These are phyloP conservation scores for Rhagonycha lutea DNA, from an alignment of 2,888 invertebrate genomes.

Conservation along the genomic window DNA sequence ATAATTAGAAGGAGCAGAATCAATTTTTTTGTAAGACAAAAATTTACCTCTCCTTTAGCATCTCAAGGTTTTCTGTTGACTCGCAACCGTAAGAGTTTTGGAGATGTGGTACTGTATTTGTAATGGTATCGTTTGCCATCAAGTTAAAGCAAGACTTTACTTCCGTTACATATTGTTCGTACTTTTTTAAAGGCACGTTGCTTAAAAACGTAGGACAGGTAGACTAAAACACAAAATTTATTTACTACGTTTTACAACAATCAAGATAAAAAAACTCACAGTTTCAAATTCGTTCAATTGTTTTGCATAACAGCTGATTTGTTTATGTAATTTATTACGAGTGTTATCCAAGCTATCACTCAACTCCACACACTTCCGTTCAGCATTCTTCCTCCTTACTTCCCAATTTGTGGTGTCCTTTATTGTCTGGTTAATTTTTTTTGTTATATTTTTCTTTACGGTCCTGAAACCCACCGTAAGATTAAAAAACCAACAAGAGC, in stretches of 20 bases:
- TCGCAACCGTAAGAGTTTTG: neutral
- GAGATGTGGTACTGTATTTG: neutral
- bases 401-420: constrained; percentile 35
- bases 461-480: constrained; percentile 25
- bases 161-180: constrained; percentile 2
- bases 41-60: constrained; percentile 10
- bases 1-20: no score
- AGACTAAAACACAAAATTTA: neutral
- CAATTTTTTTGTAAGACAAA: neutral
- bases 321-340: constrained; percentile 37
- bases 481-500: neutral
- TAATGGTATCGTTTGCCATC: neutral
- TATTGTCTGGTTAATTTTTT: constrained; percentile 30
- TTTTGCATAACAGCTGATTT: constrained; percentile 37
- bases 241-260: neutral
- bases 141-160: constrained; percentile 7
- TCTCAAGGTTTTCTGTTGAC: constrained; percentile 4
- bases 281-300: constrained; percentile 37
- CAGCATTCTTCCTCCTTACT: constrained; percentile 33
- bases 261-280: constrained; percentile 15
- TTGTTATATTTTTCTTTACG: constrained; percentile 32
- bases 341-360: constrained; percentile 38
- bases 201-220: constrained; percentile 3
- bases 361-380: constrained; percentile 36
- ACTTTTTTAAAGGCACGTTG: neutral